phyloP scores from a whole-genome alignment of 2,113 vertebrate species.

The Glareola pratincola region DNA sequence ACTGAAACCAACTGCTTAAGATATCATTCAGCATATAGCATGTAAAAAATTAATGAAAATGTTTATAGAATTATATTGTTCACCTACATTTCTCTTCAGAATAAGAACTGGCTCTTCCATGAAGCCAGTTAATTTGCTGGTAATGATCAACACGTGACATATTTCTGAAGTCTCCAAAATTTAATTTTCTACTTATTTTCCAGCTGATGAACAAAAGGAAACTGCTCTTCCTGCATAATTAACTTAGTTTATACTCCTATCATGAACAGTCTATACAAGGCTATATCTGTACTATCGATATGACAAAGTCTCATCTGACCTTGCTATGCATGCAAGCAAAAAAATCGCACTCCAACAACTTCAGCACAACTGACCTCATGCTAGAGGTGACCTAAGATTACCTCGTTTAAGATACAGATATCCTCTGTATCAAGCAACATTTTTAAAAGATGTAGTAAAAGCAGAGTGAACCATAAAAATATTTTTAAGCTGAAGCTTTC shows the following conservation, averaged over 20 bases:
- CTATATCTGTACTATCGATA: neutral
- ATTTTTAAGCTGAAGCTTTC: neutral
- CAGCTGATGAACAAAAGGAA: conserved; percentile 26
- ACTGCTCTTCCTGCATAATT: conserved; percentile 11
- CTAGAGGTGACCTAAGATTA: neutral
- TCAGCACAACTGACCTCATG: neutral
- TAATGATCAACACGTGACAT: neutral
- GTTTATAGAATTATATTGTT: neutral
- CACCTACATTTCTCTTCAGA: neutral
- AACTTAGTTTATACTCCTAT: neutral
- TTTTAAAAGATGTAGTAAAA: neutral
- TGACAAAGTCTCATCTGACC: neutral
- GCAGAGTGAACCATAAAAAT: neutral
- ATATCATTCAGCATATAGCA: neutral
- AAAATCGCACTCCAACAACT: neutral
- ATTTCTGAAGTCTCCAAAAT: neutral
- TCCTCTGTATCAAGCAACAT: neutral
- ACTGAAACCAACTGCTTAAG: neutral
- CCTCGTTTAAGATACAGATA: neutral
- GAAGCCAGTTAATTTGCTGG: conserved; percentile 3
- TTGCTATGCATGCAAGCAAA: neutral
- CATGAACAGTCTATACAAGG: neutral
- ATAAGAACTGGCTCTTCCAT: neutral
- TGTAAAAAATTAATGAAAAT: neutral
- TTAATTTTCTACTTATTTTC: conserved; percentile 28